Conservation (phyloP, 2,888 invertebrate species). For the Oscheius onirici region DNA sequence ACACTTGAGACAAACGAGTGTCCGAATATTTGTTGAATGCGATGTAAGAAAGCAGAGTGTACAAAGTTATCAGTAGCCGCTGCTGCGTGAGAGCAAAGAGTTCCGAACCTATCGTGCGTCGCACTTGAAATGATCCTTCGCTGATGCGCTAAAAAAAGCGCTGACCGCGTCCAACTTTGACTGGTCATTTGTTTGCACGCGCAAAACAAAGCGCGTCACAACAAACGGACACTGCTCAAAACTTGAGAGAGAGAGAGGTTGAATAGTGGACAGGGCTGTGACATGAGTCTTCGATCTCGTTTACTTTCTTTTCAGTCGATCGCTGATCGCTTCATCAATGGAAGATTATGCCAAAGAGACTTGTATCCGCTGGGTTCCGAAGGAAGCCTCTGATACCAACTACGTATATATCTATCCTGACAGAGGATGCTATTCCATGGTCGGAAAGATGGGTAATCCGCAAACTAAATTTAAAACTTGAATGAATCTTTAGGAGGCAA, state of each 20-base stretch:
- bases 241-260: conserved; percentile 9
- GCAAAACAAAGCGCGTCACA: conserved; percentile 32
- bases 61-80: conserved; percentile 19
- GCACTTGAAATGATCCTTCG: conserved; percentile 32
- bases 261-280: conserved; percentile 8
- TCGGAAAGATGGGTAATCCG: conserved; percentile 62
- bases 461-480: not conserved
- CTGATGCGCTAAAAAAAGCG: conserved; percentile 25
- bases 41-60: not conserved
- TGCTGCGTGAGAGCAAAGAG: conserved; percentile 12
- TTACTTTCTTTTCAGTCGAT: conserved; percentile 60
- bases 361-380: conserved; percentile 70
- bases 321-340: conserved; percentile 69
- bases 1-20: not conserved
- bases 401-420: conserved; percentile 71
- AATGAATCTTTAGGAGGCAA: conserved; percentile 50
- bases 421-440: conserved; percentile 71
- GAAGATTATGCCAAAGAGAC: conserved; percentile 67
- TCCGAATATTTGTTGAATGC: conserved; percentile 17
- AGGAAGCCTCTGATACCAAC: conserved; percentile 63
- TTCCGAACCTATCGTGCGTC: conserved; percentile 24
- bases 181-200: conserved; percentile 29
- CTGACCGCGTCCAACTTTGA: conserved; percentile 28
- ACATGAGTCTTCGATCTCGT: not conserved
- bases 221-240: conserved; percentile 22